These are phyloP conservation scores for Lagothrix lagotricha DNA, from an alignment of 2,797 vertebrate genomes.

Conservation along the genomic window DNA sequence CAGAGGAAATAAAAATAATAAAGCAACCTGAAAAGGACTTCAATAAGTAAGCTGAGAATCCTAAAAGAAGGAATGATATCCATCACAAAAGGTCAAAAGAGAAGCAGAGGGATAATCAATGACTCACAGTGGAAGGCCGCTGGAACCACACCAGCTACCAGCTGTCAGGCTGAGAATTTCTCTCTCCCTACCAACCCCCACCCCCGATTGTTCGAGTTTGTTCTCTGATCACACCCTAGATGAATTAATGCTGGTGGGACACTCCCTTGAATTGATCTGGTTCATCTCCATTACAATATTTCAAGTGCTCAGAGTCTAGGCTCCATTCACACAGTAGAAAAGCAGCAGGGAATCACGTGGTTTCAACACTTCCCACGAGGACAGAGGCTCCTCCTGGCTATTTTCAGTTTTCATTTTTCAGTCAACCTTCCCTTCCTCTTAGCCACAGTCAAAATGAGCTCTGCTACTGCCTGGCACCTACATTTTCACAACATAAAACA, in stretches of 20 bases:
- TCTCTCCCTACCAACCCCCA: too few species aligned
- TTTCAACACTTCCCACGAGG: not conserved
- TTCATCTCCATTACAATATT: not conserved
- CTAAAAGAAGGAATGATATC: not conserved
- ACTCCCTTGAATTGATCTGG: not conserved
- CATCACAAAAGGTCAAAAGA: not conserved
- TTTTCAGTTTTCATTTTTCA: not conserved
- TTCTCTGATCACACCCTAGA: not conserved
- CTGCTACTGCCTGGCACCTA: not conserved
- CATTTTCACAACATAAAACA: not conserved
- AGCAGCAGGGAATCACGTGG: fast-evolving
- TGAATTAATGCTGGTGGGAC: not conserved
- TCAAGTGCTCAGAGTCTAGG: not conserved
- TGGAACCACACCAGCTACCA: not conserved
- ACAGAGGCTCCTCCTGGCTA: not conserved
- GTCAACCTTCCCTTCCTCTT: not conserved
- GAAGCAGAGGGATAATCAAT: not conserved
- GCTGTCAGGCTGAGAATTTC: too few species aligned
- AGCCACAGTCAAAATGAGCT: not conserved
- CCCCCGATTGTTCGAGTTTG: not conserved
- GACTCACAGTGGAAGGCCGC: fast-evolving
- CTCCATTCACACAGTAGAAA: not conserved
- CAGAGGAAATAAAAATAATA: not conserved
- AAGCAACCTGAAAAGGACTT: not conserved
- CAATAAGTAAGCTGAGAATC: not conserved